These are phyloP conservation scores for Trematomus bernacchii DNA, from an alignment of 2,797 vertebrate species.

Conservation along the genomic window DNA sequence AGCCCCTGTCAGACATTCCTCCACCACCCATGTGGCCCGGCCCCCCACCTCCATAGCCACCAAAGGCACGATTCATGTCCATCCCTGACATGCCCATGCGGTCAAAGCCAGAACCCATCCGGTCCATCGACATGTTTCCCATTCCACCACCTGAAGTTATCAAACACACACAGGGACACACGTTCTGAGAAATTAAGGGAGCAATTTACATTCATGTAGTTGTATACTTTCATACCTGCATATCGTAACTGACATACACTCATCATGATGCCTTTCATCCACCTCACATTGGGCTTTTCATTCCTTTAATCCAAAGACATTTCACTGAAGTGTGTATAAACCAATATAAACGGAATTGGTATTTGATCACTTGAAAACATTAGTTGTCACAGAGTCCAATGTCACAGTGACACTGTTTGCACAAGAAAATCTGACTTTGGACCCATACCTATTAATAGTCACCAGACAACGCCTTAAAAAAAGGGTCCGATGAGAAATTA, in stretches of 20 bases:
- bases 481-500: background rate
- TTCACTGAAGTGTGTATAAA: background rate
- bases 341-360: background rate
- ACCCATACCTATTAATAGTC: background rate
- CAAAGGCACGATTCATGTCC: constrained; percentile 92
- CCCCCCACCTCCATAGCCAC: constrained; percentile 86
- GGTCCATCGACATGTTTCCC: constrained; percentile 93
- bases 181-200: background rate
- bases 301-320: background rate
- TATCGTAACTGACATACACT: background rate
- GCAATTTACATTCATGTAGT: background rate
- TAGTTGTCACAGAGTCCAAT: background rate
- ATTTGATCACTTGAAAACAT: background rate
- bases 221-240: background rate
- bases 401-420: constrained; percentile 30
- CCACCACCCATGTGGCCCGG: constrained; percentile 89
- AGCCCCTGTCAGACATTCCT: constrained; percentile 90
- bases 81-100: constrained; percentile 92
- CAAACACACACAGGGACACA: constrained; percentile 22
- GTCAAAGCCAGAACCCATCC: constrained; percentile 93
- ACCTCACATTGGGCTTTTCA: background rate
- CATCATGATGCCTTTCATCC: background rate
- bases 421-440: constrained; percentile 9
- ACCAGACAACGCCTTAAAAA: background rate
- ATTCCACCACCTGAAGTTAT: constrained; percentile 89